Evolutionary conservation across 2,888 invertebrate species (phyloP).

Genomic region (Serrognathus titanus): DNA sequence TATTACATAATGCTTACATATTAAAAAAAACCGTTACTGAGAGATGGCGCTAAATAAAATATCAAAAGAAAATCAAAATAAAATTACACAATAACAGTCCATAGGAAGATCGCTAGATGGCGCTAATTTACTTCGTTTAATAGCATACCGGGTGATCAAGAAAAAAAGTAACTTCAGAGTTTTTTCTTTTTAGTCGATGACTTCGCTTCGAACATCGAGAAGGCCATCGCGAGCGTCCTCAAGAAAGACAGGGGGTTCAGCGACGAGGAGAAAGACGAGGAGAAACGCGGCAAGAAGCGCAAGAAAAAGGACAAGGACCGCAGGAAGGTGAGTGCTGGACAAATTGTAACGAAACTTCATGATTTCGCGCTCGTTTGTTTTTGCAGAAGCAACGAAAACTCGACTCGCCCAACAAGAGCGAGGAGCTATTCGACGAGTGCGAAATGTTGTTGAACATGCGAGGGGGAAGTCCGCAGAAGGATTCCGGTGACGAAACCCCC

Average conservation of each 20-base stretch:
- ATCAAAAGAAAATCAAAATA: too few relatives aligned
- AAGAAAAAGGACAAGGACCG: conserved; percentile 54
- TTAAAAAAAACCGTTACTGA: too few relatives aligned
- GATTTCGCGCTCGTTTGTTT: conserved; percentile 13
- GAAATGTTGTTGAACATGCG: conserved; percentile 81
- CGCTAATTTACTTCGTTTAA: too few relatives aligned
- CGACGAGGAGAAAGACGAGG: conserved; percentile 50
- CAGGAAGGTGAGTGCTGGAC: conserved; percentile 44
- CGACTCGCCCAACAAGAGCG: conserved; percentile 45
- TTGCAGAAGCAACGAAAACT: conserved; percentile 55
- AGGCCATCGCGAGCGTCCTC: conserved; percentile 71
- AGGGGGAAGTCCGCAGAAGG: conserved; percentile 63
- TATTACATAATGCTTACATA: too few relatives aligned
- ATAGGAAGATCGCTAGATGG: too few relatives aligned
- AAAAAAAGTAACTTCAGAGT: not conserved
- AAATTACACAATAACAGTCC: too few relatives aligned
- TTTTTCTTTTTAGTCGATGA: conserved; percentile 55
- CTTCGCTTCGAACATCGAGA: conserved; percentile 76
- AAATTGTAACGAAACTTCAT: too few relatives aligned
- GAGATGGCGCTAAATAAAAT: too few relatives aligned
- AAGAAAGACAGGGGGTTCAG: conserved; percentile 59
- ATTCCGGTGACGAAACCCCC: conserved; percentile 19
- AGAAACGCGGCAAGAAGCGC: conserved; percentile 56
- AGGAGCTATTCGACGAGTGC: conserved; percentile 69
- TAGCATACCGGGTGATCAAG: too few relatives aligned